phyloP scores from a whole-genome alignment of 2,888 invertebrate species.

The Polyommatus iphigenia region DNA sequence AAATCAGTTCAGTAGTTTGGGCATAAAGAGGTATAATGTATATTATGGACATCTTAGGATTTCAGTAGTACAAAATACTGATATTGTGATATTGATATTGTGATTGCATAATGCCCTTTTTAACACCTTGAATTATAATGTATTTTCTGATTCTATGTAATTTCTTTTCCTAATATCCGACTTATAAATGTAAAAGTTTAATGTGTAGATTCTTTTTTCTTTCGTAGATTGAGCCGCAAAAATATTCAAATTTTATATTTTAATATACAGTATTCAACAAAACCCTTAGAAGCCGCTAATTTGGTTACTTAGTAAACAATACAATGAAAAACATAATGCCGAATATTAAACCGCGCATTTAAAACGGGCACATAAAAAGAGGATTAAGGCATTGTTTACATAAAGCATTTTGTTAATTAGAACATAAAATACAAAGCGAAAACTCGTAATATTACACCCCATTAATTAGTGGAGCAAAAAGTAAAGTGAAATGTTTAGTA shows the following conservation, averaged over 20 bases:
- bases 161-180: not conserved
- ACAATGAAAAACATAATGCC: not conserved
- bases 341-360: not conserved
- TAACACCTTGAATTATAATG: too few species aligned
- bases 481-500: conserved; percentile 27
- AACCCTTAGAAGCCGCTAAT: not conserved
- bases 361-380: not conserved
- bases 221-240: too few species aligned
- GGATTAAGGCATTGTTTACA: not conserved
- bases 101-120: too few species aligned
- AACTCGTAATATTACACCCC: conserved; percentile 15
- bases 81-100: too few species aligned
- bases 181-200: too few species aligned
- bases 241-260: too few species aligned
- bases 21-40: too few species aligned
- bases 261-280: not conserved
- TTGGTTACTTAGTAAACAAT: not conserved
- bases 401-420: not conserved
- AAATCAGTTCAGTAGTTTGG: too few species aligned
- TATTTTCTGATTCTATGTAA: not conserved
- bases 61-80: too few species aligned
- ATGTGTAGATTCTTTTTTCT: too few species aligned
- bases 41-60: too few species aligned
- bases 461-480: conserved; percentile 17
- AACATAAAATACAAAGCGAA: conserved; percentile 3